Evolutionary conservation across 2,797 vertebrate species (phyloP), one percentile per base, ranked within the genome.

Genomic region (Fratercula arctica): DNA sequence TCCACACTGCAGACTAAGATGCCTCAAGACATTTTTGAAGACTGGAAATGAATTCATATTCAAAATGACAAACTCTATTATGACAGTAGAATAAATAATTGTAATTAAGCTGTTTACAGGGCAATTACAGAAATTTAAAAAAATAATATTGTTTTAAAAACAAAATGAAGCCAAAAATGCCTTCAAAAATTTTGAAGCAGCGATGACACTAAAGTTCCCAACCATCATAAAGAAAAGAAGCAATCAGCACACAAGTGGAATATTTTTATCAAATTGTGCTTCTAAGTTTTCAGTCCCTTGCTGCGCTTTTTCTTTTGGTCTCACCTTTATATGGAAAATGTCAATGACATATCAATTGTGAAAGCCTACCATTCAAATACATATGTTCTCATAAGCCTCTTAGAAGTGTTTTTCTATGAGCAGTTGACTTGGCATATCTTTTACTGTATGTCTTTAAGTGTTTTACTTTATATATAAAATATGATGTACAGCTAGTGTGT

Each of bases 11-110:
- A 91, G 43, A 94, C 92, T 87, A 92, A 85, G 46, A 60, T 43
- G 63, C 76, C 79, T 28, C 43, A 82, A 91, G 76, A 92, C 28
- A 84, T 84, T 94, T 84, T 53, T 88, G 67, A 95, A 78, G 45
- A 84, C 63, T 79, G 31, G 37, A 84, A 96, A 93, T 63, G 0
- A 92, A 87, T 86, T 94, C 61, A 73, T 85, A 92, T 86, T 92
- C 35, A 70, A 91, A 96, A 69, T 69, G 0, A 84, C 89, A 94
- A 91, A 81, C n/a, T 91, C 41, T 81, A 9, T 78, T 89, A 84
- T 23, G 29, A 87, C 33, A 66, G 35, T 37, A 46, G 31, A 92
- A 79, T 64, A 92, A 80, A 60, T 43, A 79, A 26, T 90, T 84
- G 57, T 39, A 91, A 85, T 88, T 86, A 88, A 84, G 37, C 14